Conservation (phyloP, 2,888 invertebrate genomes). For the Dorcus parallelipipedus region DNA sequence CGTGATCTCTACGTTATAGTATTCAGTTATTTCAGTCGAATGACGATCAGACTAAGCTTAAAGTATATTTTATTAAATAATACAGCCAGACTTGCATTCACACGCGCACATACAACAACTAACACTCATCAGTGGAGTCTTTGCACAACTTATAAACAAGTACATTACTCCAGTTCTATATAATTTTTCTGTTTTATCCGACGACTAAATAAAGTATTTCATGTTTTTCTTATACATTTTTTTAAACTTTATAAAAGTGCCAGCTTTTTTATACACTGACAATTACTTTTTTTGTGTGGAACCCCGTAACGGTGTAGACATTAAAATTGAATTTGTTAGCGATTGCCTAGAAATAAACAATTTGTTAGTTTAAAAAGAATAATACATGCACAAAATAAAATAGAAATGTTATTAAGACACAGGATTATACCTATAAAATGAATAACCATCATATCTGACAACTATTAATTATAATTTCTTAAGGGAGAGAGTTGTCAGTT, state of each 20-base stretch:
- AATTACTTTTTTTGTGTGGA: slow-evolving; percentile 15
- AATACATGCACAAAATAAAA: slow-evolving; percentile 1
- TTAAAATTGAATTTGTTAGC: slow-evolving; percentile 40
- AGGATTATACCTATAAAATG: too few relatives aligned
- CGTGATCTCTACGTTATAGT: not conserved
- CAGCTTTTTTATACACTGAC: slow-evolving; percentile 14
- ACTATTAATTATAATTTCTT: too few relatives aligned
- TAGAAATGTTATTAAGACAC: too few relatives aligned
- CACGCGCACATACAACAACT: slow-evolving; percentile 22
- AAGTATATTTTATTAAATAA: slow-evolving; percentile 38
- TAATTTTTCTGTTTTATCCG: slow-evolving; percentile 25
- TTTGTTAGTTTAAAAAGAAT: not conserved
- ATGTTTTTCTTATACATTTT: slow-evolving; percentile 26
- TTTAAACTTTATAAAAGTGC: slow-evolving; percentile 36
- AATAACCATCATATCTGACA: too few relatives aligned
- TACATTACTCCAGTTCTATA: slow-evolving; percentile 14
- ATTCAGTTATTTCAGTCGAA: slow-evolving; percentile 26
- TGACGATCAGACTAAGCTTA: slow-evolving; percentile 31
- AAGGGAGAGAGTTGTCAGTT: not conserved
- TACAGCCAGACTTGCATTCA: slow-evolving; percentile 46
- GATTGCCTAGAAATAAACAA: slow-evolving; percentile 46
- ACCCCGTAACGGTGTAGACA: slow-evolving; percentile 39
- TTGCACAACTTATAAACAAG: slow-evolving; percentile 8
- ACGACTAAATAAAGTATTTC: slow-evolving; percentile 39
- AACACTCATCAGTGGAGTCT: slow-evolving; percentile 10